Conservation (phyloP, 2,888 invertebrate species). For the Idaea aversata region DNA sequence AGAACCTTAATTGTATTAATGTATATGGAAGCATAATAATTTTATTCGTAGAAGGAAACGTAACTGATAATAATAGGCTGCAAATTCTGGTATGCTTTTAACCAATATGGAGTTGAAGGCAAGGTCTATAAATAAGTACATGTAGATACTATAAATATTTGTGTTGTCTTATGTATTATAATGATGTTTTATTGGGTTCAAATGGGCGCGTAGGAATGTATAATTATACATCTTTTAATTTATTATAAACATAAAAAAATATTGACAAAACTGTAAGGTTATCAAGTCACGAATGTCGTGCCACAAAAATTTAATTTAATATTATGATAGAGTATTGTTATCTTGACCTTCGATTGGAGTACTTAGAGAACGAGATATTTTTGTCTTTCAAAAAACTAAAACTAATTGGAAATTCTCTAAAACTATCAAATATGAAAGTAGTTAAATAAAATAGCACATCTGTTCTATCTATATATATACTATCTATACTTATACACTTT, state of each 20-base stretch:
- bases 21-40: not conserved
- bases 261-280: not conserved
- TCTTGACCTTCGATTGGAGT: not conserved
- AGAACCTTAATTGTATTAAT: constrained; percentile 18
- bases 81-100: not conserved
- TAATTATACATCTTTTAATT: not conserved
- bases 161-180: not conserved
- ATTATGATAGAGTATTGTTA: not conserved
- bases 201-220: not conserved
- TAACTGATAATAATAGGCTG: not conserved
- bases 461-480: no score
- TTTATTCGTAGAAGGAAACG: not conserved
- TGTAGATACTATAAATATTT: not conserved
- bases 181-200: not conserved
- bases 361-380: not conserved
- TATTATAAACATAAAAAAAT: not conserved
- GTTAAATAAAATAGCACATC: no score
- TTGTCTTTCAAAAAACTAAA: not conserved
- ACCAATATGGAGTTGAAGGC: not conserved
- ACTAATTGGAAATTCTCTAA: not conserved
- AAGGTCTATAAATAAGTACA: not conserved
- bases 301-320: not conserved
- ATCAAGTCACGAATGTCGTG: not conserved
- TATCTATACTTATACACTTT: no score
- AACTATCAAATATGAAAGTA: no score